Percentiles rank a stretch among this genome's conserved stretches.
Conservation (phyloP, 1,140 invertebrate genomes). For the Triops cancriformis region DNA sequence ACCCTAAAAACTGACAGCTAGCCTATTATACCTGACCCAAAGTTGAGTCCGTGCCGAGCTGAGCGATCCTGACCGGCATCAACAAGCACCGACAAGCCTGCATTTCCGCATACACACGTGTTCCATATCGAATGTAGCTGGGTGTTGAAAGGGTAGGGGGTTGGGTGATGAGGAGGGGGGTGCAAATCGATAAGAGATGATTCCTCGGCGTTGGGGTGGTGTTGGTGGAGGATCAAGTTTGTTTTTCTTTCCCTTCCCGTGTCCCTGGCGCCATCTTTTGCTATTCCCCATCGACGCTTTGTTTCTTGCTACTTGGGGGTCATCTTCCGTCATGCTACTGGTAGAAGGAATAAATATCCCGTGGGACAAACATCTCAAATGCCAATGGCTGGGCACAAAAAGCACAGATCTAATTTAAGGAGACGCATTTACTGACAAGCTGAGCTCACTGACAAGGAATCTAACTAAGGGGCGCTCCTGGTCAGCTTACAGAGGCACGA, state of each 20-base stretch:
- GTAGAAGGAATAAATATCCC: neutral
- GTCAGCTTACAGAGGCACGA: neutral
- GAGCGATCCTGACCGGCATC: conserved; percentile 1
- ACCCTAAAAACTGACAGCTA: neutral
- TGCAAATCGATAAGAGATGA: neutral
- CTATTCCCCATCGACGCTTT: neutral
- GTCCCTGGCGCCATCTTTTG: neutral
- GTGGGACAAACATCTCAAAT: conserved; percentile 4
- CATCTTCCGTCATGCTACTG: neutral
- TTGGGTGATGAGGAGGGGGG: neutral
- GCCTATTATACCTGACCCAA: neutral
- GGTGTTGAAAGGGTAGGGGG: no score
- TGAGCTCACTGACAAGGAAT: neutral
- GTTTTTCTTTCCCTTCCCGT: neutral
- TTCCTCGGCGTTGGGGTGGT: neutral
- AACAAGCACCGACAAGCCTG: neutral
- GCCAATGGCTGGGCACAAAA: neutral
- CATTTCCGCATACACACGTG: no score
- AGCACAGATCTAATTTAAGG: neutral
- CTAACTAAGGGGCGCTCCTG: neutral
- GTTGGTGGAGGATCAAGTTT: neutral
- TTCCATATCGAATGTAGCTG: no score
- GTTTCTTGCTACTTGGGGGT: neutral
- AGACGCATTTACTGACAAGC: neutral
- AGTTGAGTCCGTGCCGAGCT: neutral